Evolutionary conservation across 2,888 invertebrate species (phyloP).

Genomic region (Stegophylla sp.): DNA sequence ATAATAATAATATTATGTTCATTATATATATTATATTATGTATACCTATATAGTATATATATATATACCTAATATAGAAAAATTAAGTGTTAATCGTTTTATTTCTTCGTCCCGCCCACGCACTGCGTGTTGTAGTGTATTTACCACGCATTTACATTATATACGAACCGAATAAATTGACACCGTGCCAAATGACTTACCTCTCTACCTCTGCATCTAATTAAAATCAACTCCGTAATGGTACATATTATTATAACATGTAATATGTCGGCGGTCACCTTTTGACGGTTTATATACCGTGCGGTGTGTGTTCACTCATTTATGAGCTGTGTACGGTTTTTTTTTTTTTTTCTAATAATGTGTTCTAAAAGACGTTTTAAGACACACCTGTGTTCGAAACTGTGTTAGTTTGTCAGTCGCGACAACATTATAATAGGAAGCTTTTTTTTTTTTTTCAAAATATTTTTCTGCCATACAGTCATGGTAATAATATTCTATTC

Average conservation of each 20-base stretch:
- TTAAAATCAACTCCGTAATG: neutral
- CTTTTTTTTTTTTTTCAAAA: neutral
- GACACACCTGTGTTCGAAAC: too few relatives aligned
- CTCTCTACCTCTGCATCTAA: neutral
- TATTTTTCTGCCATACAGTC: neutral
- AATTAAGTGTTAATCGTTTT: neutral
- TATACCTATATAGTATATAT: neutral
- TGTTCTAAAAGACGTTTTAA: too few relatives aligned
- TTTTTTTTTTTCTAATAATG: too few relatives aligned
- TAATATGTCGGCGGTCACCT: neutral
- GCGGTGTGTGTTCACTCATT: too few relatives aligned
- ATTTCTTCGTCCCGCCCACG: neutral
- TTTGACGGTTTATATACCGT: too few relatives aligned
- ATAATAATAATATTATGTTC: too few relatives aligned
- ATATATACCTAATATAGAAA: neutral
- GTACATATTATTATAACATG: neutral
- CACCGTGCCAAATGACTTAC: slow-evolving; percentile 2
- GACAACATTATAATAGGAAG: neutral
- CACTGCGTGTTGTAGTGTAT: neutral
- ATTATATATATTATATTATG: too few relatives aligned
- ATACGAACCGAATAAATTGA: neutral
- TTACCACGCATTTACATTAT: neutral
- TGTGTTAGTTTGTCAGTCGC: too few relatives aligned
- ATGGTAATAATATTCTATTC: neutral
- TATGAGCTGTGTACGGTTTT: too few relatives aligned